Evolutionary conservation across 1,140 invertebrate genomes (phyloP).

Genomic region (Macrocentrus cingulum): DNA sequence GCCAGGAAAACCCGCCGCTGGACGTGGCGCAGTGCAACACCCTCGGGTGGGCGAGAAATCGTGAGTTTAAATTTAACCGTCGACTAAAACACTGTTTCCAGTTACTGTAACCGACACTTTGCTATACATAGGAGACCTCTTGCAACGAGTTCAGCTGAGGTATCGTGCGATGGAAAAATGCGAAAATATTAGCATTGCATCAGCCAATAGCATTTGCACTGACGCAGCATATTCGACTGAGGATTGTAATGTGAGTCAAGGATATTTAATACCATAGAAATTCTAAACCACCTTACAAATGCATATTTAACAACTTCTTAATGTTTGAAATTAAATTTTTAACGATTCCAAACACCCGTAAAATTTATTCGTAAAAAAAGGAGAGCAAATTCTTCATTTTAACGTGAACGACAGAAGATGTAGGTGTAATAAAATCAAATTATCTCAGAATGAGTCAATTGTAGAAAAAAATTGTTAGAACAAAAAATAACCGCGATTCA

Average conservation of each 20-base stretch:
- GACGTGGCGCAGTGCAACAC: constrained; percentile 70
- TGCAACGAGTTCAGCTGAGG: constrained; percentile 76
- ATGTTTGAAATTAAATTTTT: no score
- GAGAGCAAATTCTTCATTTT: no score
- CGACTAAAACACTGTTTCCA: neutral
- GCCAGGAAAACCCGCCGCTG: constrained; percentile 37
- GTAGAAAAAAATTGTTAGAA: no score
- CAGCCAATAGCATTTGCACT: constrained; percentile 79
- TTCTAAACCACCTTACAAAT: no score
- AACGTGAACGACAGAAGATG: no score
- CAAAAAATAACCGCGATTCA: no score
- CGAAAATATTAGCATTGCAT: constrained; percentile 81
- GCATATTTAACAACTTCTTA: no score
- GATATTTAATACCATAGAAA: neutral
- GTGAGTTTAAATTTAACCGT: constrained; percentile 48
- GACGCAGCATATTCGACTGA: constrained; percentile 76
- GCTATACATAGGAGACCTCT: constrained; percentile 62
- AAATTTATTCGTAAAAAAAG: no score
- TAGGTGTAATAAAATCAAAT: no score
- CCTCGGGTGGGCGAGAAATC: constrained; percentile 79
- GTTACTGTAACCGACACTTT: no score
- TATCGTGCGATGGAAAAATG: constrained; percentile 75
- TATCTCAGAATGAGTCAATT: no score
- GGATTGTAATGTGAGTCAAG: constrained; percentile 74
- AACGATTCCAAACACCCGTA: no score